Base-by-base conservation (phyloP, 2,113 vertebrate genomes). In the Amphilophus citrinellus region DNA sequence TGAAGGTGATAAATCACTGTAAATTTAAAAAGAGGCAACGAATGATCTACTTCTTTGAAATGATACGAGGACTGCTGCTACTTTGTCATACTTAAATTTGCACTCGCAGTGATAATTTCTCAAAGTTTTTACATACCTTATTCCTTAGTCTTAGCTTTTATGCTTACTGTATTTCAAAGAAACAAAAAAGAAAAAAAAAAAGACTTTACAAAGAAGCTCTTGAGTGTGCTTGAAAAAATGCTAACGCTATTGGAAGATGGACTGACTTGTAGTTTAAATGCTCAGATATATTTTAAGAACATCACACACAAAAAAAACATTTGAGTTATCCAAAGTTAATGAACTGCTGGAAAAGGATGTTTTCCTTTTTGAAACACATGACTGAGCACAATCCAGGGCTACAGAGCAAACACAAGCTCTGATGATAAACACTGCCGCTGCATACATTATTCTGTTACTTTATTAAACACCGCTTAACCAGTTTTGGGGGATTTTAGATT, bases 381-480 rank as follows among this genome's bases (percentile, higher is more conserved):
- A 82, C 75, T 17, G 76, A 92, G 87, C 80, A 75, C 58, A 68
- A 87, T 58, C 82, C 60, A 83, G 63, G 39, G 86, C 73, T 65
- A 37, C 80, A 83, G 76, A 88, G 79, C 68, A 82, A 80, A 86
- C 32, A 79, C 58, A 75, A 68, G 75, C 77, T 79, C 47, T 75
- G 56, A 85, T 56, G 79, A 87, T 81, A 87, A 91, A 91, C 80
- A 68, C 71, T 77, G 56, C 75, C 24, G 61, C 59, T 81, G 71
- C 37, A 44, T 68, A 42, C 60, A 56, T 58, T 68, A 89, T 87
- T 89, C 80, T 86, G 77, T 73, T 44, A 68, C 87, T 92, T 92
- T 68, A 92, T 89, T 79, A 84, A 92, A 94, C 79, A 61, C 71
- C 77, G 88, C 88, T 93, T 71, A 89, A 84, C 83, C 73, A 87